A percentile compares a stretch with the other conserved stretches of the same genome.
These are phyloP conservation scores for Oryctes rhinoceros DNA, from an alignment of 1,140 invertebrate species.

Conservation along the genomic window DNA sequence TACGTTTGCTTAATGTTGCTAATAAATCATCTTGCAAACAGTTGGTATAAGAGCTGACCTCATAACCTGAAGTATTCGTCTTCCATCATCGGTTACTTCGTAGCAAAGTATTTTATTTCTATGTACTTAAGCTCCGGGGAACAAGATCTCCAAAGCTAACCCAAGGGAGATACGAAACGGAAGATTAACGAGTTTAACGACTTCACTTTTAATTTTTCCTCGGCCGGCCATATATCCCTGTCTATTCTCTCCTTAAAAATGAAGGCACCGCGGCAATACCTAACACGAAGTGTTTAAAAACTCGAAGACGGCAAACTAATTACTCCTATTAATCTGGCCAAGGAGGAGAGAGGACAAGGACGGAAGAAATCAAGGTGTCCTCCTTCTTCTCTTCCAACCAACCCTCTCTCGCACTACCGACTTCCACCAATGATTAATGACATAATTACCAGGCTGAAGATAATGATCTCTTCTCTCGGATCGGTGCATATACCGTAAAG, in stretches of 20 bases:
- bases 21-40: no score
- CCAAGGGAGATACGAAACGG: background rate
- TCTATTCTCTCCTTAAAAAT: constrained; percentile 4
- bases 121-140: background rate
- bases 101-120: background rate
- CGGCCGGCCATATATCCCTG: background rate
- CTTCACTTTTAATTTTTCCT: constrained; percentile 6
- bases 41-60: no score
- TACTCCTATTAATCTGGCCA: constrained; percentile 30
- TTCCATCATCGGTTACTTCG: no score
- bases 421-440: constrained; percentile 44
- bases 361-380: constrained; percentile 5
- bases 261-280: constrained; percentile 10
- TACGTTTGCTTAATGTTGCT: no score
- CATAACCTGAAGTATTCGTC: no score
- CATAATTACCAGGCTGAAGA: constrained; percentile 47
- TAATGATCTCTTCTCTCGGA: constrained; percentile 47
- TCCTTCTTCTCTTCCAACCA: background rate
- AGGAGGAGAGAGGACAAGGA: constrained; percentile 2
- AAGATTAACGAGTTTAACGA: constrained; percentile 15
- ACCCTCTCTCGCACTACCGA: constrained; percentile 19
- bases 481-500: constrained; percentile 25
- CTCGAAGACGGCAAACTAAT: constrained; percentile 29
- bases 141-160: background rate
- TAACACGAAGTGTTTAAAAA: constrained; percentile 27